phyloP scores from a whole-genome alignment of 1,140 invertebrate species.

The Brachionus sp. region DNA sequence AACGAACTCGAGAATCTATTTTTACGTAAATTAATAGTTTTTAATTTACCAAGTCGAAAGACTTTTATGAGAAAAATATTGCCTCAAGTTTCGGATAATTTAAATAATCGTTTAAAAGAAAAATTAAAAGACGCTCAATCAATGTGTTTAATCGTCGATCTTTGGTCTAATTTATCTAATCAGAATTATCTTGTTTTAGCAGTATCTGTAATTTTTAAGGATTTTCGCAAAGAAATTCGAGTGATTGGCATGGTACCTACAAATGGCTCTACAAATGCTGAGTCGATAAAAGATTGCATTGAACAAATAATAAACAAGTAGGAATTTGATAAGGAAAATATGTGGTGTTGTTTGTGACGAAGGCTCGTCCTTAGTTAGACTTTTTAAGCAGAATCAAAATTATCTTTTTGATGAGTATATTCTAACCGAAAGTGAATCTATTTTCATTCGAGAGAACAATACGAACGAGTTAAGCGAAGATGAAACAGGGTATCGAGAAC shows the following conservation, averaged over 20 bases:
- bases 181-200: neutral
- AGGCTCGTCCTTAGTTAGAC: neutral
- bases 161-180: neutral
- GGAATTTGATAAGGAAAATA: neutral
- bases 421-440: neutral
- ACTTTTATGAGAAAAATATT: neutral
- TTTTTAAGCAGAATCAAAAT: constrained; percentile 9
- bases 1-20: neutral
- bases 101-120: neutral
- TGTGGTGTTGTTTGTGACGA: neutral
- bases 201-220: neutral
- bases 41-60: neutral
- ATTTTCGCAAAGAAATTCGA: constrained; percentile 4
- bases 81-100: neutral
- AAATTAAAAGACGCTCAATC: neutral
- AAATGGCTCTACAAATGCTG: neutral
- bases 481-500: neutral
- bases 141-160: constrained; percentile 7
- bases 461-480: neutral
- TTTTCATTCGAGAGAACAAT: neutral
- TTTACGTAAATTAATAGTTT: neutral
- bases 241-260: neutral
- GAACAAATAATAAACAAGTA: neutral
- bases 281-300: neutral
- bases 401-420: neutral